Evolutionary conservation across 2,113 vertebrate genomes (phyloP).

Genomic region (Cryptotis parvus): DNA sequence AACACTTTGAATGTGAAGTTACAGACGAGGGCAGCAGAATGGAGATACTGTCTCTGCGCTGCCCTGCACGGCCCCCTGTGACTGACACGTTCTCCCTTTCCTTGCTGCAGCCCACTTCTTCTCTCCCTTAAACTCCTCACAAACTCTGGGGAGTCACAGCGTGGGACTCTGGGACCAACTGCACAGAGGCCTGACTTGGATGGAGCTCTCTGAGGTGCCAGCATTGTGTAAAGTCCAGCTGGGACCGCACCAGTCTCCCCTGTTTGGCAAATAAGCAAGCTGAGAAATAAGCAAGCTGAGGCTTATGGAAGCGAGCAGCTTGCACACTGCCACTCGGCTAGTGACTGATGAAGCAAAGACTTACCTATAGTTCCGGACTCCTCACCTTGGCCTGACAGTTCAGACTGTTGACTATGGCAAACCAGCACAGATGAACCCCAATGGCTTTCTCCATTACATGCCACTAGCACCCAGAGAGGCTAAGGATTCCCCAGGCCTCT

Average conservation of each 20-base stretch:
- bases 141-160: constrained; percentile 1
- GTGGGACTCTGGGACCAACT: neutral
- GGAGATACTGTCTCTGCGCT: constrained; percentile 34
- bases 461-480: neutral
- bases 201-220: neutral
- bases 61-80: neutral
- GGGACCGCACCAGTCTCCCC: neutral
- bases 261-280: neutral
- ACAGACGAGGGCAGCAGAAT: constrained; percentile 61
- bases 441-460: neutral
- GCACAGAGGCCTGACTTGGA: neutral
- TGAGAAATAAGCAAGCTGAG: constrained; percentile 18
- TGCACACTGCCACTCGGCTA: neutral
- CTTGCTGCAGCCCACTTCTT: constrained; percentile 38
- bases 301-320: neutral
- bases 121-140: constrained; percentile 57
- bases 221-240: neutral
- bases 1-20: constrained; percentile 69
- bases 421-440: neutral
- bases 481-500: neutral
- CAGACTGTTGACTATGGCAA: neutral
- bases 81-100: neutral
- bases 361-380: neutral
- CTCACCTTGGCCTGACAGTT: too few relatives aligned
- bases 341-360: constrained; percentile 18